Conservation (phyloP, 2,888 invertebrate species). For the Phrixothrix hirtus region DNA sequence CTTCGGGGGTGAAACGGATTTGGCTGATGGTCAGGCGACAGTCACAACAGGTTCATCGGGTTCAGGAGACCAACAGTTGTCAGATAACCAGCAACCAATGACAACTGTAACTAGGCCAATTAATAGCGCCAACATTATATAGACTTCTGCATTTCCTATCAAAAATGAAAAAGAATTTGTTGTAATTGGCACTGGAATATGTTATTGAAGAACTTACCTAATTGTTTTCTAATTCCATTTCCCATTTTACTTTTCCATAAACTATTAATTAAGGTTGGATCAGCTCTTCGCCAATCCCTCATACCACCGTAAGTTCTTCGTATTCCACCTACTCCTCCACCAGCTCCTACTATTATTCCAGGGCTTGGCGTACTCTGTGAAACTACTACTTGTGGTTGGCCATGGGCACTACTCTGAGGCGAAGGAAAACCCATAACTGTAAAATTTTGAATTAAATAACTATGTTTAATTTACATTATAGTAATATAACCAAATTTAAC, state of each 20-base stretch:
- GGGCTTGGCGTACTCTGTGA: constrained; percentile 56
- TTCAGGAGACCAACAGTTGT: constrained; percentile 79
- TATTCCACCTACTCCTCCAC: constrained; percentile 61
- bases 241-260: constrained; percentile 76
- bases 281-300: constrained; percentile 73
- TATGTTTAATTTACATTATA: not conserved
- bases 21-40: constrained; percentile 70
- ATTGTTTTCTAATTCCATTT: constrained; percentile 68
- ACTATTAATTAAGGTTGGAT: constrained; percentile 73
- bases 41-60: constrained; percentile 67
- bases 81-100: constrained; percentile 76
- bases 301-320: constrained; percentile 63
- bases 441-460: constrained; percentile 4
- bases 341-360: constrained; percentile 58
- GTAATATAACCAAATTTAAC: no score
- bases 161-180: constrained; percentile 16
- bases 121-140: constrained; percentile 72
- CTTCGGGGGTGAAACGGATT: constrained; percentile 60
- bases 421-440: constrained; percentile 57
- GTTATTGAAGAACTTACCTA: constrained; percentile 56
- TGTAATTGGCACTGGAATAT: not conserved
- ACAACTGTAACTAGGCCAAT: constrained; percentile 75
- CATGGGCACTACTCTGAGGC: constrained; percentile 63
- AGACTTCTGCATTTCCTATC: constrained; percentile 76
- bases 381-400: constrained; percentile 56